Evolutionary conservation across 92 coral and sea anemone genomes (phyloP), one percentile per base, ranked within the genome.

Genomic region (Phenganax stokvisi): DNA sequence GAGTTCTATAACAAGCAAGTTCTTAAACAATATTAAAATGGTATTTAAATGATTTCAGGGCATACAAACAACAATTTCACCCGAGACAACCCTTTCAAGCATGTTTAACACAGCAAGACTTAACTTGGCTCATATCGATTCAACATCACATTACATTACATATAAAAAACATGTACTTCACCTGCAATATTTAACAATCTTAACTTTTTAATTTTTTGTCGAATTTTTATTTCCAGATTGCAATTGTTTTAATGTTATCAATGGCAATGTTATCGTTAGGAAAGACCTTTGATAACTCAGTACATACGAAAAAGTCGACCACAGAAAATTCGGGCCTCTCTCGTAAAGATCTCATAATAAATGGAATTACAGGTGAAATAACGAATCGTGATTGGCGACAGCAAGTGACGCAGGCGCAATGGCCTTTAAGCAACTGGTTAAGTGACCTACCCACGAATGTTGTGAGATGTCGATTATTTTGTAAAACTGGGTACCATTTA

Each of bases 401-500:
- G 15, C 17, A 10, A 11, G 81, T 76, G 56, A 57, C 60, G 8
- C 55, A 76, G 44, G 28, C 44, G 56, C 12, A 8, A 3, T 58
- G 56, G 81, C 81, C 81, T 12, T 57, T 58, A 11, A 30, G 30
- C n/a, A 30, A 17, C 16, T 76, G 69, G 81, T 54, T 76, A 15
- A 76, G 81, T n/a, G 70, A 76, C 65, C 5, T 11, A 3, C 98
- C 98, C 12, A 91, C 98, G 52, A 88, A 92, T 67, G 75, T 87
- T 8, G 82, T 90, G 25, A 86, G 59, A 13, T 93, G 98, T 66
- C 86, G 87, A 81, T 87, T 93, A 64, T 93, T 91, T 76, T 91
- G 92, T 71, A 85, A 93, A 15, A 93, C 92, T 56, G 98, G 98
- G 0, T 93, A 93, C 62, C 98, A 89, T 72, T 85, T 93, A 9